Conservation (phyloP, 2,888 invertebrate genomes). For the Andrena praecox region DNA sequence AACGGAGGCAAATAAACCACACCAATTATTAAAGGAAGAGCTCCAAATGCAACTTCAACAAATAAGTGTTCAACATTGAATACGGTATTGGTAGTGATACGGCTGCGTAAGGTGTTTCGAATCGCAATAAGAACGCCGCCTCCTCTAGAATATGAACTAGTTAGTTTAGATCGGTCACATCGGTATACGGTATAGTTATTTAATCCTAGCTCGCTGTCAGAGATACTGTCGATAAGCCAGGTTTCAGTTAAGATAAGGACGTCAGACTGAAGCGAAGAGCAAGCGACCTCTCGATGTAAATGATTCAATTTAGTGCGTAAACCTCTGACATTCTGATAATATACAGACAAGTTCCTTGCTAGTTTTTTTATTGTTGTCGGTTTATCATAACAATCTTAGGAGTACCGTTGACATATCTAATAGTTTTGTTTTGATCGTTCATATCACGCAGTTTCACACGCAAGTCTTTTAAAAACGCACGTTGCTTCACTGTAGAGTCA, state of each 20-base stretch:
- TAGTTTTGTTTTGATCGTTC: conserved; percentile 7
- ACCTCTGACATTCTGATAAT: conserved; percentile 10
- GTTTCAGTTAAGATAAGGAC: not conserved
- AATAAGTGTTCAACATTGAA: not conserved
- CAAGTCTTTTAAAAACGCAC: not conserved
- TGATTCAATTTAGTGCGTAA: not conserved
- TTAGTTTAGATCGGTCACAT: not conserved
- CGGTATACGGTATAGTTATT: conserved; percentile 10
- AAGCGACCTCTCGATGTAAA: not conserved
- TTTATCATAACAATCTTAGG: not conserved
- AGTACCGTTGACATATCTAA: not conserved
- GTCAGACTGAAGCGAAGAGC: conserved; percentile 1
- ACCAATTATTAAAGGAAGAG: not conserved
- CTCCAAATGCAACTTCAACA: not conserved
- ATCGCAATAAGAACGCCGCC: conserved; percentile 4
- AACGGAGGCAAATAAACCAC: not conserved
- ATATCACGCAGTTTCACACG: not conserved
- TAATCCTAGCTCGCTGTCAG: not conserved
- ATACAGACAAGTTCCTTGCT: not conserved
- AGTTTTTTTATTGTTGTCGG: conserved; percentile 9
- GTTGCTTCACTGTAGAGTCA: not conserved
- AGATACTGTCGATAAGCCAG: conserved; percentile 11
- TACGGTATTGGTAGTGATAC: not conserved
- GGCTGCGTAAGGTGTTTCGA: not conserved
- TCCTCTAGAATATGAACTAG: not conserved